phyloP scores from a whole-genome alignment of 2,113 vertebrate species.

The Bufo bufo region DNA sequence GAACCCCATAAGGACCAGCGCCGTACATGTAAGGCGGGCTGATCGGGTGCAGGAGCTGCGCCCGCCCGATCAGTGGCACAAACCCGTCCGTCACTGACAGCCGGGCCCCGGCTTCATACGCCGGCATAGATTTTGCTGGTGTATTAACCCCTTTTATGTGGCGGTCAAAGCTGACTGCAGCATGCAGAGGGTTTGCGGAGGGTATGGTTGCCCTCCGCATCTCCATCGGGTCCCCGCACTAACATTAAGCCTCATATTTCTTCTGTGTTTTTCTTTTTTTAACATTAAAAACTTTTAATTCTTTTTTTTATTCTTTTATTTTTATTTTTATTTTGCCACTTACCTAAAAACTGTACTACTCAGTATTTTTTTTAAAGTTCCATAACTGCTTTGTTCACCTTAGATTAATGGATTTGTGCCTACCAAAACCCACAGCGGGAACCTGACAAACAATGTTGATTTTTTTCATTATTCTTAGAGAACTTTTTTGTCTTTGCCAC shows the following conservation, averaged over 20 bases:
- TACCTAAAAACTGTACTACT: neutral
- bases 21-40: too few relatives aligned
- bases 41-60: too few relatives aligned
- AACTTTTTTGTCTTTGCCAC: slow-evolving; percentile 14
- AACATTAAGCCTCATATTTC: slow-evolving; percentile 17
- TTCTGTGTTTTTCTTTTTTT: neutral
- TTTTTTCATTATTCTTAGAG: slow-evolving; percentile 9
- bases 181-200: too few relatives aligned
- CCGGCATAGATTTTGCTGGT: too few relatives aligned
- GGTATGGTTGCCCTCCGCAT: too few relatives aligned
- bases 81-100: too few relatives aligned
- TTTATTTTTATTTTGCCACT: neutral
- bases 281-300: neutral
- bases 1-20: too few relatives aligned
- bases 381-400: slow-evolving; percentile 7
- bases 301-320: neutral
- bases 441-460: slow-evolving; percentile 30
- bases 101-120: too few relatives aligned
- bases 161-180: too few relatives aligned
- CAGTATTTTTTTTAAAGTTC: slow-evolving; percentile 11
- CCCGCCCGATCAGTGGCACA: too few relatives aligned
- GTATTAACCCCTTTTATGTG: too few relatives aligned
- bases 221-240: too few relatives aligned
- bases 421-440: slow-evolving; percentile 4
- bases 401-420: slow-evolving; percentile 18